These are phyloP conservation scores for Thaumatotibia leucotreta DNA, from an alignment of 1,140 invertebrate genomes.

Conservation along the genomic window DNA sequence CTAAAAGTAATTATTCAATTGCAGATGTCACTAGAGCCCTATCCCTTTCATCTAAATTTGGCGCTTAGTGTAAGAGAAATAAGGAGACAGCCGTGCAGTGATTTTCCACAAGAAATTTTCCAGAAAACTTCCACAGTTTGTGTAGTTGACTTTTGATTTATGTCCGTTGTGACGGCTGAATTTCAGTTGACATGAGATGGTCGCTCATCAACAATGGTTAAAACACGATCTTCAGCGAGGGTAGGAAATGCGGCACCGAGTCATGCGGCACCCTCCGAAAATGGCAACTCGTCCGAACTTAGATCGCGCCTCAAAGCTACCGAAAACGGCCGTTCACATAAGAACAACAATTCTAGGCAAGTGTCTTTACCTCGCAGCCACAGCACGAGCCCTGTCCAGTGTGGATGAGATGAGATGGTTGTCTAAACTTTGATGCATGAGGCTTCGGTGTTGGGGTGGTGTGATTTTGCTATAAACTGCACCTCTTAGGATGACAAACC, in stretches of 20 bases:
- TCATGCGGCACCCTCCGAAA: slow-evolving; percentile 48
- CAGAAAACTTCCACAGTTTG: slow-evolving; percentile 50
- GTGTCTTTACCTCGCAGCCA: slow-evolving; percentile 43
- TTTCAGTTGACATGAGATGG: slow-evolving; percentile 74
- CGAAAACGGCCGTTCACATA: slow-evolving; percentile 61
- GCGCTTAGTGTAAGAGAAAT: slow-evolving; percentile 68
- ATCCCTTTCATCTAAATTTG: slow-evolving; percentile 40
- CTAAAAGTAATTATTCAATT: slow-evolving; percentile 71
- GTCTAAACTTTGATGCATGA: background rate
- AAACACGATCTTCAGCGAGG: slow-evolving; percentile 74
- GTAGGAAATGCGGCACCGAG: slow-evolving; percentile 62
- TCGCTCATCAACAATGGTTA: slow-evolving; percentile 74
- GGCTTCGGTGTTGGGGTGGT: slow-evolving; percentile 8
- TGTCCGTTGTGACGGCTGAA: slow-evolving; percentile 65
- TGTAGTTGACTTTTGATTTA: slow-evolving; percentile 47
- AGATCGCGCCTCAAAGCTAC: slow-evolving; percentile 60
- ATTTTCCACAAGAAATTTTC: slow-evolving; percentile 62
- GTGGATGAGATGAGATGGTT: background rate
- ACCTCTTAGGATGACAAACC: no score
- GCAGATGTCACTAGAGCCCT: slow-evolving; percentile 57
- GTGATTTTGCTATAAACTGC: background rate
- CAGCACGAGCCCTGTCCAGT: background rate
- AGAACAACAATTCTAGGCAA: slow-evolving; percentile 57
- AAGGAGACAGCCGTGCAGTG: slow-evolving; percentile 38
- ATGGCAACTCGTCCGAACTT: slow-evolving; percentile 66